Evolutionary conservation across 2,888 invertebrate species (phyloP).

Genomic region (Mesochorus sp.): DNA sequence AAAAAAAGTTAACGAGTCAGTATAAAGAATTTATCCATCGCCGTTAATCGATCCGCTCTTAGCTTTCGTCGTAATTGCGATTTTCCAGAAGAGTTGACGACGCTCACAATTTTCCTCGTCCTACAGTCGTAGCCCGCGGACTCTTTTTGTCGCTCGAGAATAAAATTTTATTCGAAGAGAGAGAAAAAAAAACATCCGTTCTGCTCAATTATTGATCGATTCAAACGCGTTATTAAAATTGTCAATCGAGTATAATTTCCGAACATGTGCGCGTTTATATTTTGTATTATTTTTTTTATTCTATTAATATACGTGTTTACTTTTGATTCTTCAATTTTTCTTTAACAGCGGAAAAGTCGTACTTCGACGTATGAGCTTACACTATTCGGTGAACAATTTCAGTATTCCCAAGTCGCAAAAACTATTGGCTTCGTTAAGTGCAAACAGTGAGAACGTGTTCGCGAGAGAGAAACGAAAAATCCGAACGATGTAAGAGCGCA

Average conservation of each 20-base stretch:
- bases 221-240: not conserved
- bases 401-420: not conserved
- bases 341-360: not conserved
- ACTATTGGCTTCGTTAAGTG: constrained; percentile 14
- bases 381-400: not conserved
- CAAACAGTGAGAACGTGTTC: constrained; percentile 4
- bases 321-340: too few species aligned
- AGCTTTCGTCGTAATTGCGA: constrained; percentile 5
- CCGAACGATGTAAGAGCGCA: constrained; percentile 4
- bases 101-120: not conserved
- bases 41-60: constrained; percentile 28
- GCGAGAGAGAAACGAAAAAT: not conserved
- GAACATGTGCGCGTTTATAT: too few species aligned
- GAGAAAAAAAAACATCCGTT: too few species aligned
- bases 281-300: not conserved
- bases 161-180: not conserved
- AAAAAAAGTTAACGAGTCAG: constrained; percentile 15
- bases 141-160: not conserved
- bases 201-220: not conserved
- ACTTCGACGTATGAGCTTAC: not conserved
- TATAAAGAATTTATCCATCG: constrained; percentile 26
- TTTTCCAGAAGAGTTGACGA: constrained; percentile 11
- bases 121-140: not conserved
- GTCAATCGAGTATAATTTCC: too few species aligned
- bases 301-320: too few species aligned